Conservation (phyloP, 2,888 invertebrate species). For the Mantis religiosa region DNA sequence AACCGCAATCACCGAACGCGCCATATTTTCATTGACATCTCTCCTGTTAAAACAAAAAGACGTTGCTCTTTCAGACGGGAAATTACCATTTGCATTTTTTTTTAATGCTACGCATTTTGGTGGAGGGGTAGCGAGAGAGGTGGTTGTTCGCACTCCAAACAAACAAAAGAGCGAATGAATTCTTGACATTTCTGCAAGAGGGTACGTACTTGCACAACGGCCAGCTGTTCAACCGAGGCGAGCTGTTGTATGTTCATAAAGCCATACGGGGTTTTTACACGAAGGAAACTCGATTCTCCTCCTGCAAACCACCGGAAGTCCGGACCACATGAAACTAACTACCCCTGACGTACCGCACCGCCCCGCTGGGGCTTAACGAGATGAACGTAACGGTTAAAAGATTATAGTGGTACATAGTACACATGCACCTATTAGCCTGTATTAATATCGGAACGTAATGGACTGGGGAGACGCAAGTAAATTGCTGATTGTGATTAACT, state of each 20-base stretch:
- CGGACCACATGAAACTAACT: slow-evolving; percentile 7
- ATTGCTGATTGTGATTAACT: neutral
- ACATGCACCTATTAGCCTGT: neutral
- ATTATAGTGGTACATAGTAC: neutral
- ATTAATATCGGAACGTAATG: neutral
- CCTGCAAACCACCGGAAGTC: slow-evolving; percentile 2
- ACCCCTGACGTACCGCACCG: neutral
- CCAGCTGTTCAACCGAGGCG: neutral
- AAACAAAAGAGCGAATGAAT: neutral
- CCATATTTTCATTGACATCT: neutral
- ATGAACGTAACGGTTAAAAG: neutral
- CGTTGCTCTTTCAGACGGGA: neutral
- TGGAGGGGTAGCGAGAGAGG: neutral
- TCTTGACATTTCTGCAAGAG: neutral
- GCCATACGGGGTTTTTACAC: neutral
- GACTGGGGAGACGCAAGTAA: neutral
- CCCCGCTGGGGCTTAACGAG: neutral
- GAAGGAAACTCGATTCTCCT: neutral
- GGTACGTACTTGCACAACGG: neutral
- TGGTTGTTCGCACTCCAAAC: neutral
- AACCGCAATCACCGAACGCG: too few relatives aligned
- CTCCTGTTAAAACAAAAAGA: neutral
- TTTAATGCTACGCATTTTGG: neutral
- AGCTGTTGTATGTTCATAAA: neutral
- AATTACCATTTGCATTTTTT: neutral